Base-by-base conservation (phyloP, 2,888 invertebrate species). In the Callosobruchus maculatus region DNA sequence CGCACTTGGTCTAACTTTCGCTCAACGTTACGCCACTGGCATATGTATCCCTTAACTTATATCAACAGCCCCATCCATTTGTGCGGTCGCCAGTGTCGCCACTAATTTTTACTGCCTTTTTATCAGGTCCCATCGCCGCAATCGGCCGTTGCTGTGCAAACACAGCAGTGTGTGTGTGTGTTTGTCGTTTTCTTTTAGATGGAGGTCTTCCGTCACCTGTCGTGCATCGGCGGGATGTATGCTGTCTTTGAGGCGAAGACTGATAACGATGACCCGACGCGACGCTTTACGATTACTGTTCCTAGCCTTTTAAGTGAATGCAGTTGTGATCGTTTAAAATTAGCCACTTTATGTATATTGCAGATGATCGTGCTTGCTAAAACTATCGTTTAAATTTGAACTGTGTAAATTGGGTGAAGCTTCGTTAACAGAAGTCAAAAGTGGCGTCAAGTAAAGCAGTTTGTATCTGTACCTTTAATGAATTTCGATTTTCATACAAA, bases 41-140 rank as follows among this genome's bases (percentile, higher is more conserved):
- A 49, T 13, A 18, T 18, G 49, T 13, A 49, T 69, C 74, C 73
- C 73, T 67, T 70, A 30, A 31, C 72, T 77, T 77, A 77, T 77
- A 76, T 76, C 74, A 74, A 76, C 76, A 76, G 74, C 77, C 76
- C 77, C 73, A 76, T 77, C 75, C 76, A 76, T 77, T 76, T 49
- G 49, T 7, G 49, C 49, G 49, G 49, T 49, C 7, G 26, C 26
- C 3, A n/a, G n/a, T n/a, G 26, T 26, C 49, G 7, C 13, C 49
- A 49, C 49, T 49, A 49, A 49, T 49, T 49, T 49, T 49, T 49
- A 49, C 49, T 49, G 49, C 49, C 13, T 49, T 13, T 49, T 49
- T 49, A 49, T 49, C 49, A 49, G 49, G 9, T 49, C 49, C 18
- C 13, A 49, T 49, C 49, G 7, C 49, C 9, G 1, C 13, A 1